phyloP scores from a whole-genome alignment of 1,140 invertebrate genomes.

The Pogonus chalceus region DNA sequence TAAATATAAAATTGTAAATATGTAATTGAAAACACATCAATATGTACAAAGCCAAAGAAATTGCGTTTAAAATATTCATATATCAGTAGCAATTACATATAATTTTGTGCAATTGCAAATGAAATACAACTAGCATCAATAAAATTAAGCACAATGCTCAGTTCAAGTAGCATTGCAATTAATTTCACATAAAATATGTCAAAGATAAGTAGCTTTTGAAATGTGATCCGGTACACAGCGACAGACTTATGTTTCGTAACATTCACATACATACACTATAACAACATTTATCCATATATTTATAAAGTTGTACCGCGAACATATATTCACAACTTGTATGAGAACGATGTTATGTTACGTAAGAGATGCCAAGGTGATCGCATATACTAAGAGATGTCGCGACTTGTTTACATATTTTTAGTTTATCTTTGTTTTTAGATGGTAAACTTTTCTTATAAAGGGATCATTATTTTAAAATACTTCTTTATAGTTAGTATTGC shows the following conservation, averaged over 20 bases:
- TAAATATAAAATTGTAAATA: no score
- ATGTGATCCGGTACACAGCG: constrained; percentile 3
- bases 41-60: no score
- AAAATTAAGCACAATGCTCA: not conserved
- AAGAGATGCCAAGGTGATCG: not conserved
- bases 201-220: constrained; percentile 5
- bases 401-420: not conserved
- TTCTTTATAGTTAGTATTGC: no score
- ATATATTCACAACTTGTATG: not conserved
- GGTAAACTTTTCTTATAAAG: no score
- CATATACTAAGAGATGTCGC: not conserved
- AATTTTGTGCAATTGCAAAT: not conserved
- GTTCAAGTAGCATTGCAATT: not conserved
- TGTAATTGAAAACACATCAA: no score
- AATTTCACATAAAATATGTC: constrained; percentile 7
- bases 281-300: not conserved
- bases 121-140: constrained; percentile 1
- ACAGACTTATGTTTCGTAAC: not conserved
- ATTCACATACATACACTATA: not conserved
- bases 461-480: no score
- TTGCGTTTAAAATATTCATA: no score
- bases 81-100: not conserved
- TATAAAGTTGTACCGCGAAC: not conserved
- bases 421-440: no score
- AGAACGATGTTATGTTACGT: not conserved